Conservation (phyloP, 2,888 invertebrate genomes). For the Drosophila testacea region DNA sequence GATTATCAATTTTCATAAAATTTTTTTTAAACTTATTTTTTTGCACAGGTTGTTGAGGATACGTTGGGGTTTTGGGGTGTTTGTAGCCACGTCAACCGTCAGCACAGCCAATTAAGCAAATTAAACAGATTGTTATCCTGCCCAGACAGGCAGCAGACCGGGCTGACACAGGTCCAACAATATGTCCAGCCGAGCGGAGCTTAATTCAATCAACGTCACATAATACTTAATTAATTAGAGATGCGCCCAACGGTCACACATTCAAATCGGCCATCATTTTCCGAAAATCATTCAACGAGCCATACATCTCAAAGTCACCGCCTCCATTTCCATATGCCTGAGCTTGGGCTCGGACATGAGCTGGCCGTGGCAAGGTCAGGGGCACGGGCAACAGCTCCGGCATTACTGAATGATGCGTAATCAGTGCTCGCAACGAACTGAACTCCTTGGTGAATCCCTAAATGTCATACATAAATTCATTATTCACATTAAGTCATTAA, state of each 20-base stretch:
- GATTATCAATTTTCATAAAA: constrained; percentile 41
- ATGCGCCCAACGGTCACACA: constrained; percentile 83
- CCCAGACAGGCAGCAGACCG: constrained; percentile 45
- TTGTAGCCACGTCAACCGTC: constrained; percentile 67
- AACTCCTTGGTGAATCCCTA: constrained; percentile 99
- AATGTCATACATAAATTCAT: too few relatives aligned
- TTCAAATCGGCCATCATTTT: constrained; percentile 92
- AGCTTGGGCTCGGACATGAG: constrained; percentile 55
- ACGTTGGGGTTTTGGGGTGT: constrained; percentile 3
- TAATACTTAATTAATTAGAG: constrained; percentile 77
- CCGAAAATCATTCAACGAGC: constrained; percentile 90
- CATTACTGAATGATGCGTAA: constrained; percentile 99
- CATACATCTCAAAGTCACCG: constrained; percentile 90
- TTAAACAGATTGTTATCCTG: constrained; percentile 78
- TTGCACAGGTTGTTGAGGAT: constrained; percentile 15
- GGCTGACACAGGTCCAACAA: constrained; percentile 19
- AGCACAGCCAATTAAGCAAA: constrained; percentile 80
- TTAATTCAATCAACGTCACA: constrained; percentile 72
- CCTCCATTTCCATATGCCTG: constrained; percentile 53
- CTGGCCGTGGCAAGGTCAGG: constrained; percentile 90
- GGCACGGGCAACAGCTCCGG: constrained; percentile 98
- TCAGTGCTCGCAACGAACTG: constrained; percentile 94
- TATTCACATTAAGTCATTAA: not conserved
- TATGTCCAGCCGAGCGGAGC: constrained; percentile 34
- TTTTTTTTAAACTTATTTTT: not conserved